Conservation (phyloP, 2,113 vertebrate species). For the Ranitomeya imitator region DNA sequence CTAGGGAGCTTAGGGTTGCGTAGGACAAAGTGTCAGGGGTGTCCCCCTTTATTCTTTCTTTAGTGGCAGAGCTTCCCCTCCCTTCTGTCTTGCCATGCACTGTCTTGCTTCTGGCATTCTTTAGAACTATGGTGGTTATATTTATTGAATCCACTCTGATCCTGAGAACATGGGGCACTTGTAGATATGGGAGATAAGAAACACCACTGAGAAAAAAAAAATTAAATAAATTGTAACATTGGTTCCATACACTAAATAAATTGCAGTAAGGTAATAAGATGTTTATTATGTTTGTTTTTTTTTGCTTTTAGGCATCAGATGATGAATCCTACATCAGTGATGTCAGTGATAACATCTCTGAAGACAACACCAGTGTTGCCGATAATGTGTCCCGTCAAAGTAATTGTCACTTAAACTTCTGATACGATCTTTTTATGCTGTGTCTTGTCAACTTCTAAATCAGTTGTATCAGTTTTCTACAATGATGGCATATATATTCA, state of each 20-base stretch:
- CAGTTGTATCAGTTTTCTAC: not conserved
- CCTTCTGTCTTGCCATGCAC: no score
- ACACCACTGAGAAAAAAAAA: not conserved
- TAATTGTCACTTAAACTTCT: constrained; percentile 64
- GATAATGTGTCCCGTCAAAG: constrained; percentile 97
- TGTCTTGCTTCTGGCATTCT: no score
- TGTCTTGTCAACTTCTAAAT: constrained; percentile 4
- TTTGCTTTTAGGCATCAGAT: constrained; percentile 85
- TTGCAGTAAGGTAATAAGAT: not conserved
- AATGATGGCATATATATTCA: not conserved
- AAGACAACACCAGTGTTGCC: constrained; percentile 98
- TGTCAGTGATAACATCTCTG: constrained; percentile 99
- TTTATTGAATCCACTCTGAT: not conserved
- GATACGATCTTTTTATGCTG: not conserved
- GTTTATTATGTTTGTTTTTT: not conserved
- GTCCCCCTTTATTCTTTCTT: no score
- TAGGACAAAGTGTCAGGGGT: no score
- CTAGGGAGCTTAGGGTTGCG: no score
- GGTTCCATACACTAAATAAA: not conserved
- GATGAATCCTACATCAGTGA: constrained; percentile 99
- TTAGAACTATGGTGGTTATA: not conserved
- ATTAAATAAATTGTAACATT: not conserved
- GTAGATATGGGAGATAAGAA: not conserved
- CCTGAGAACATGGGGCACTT: not conserved
- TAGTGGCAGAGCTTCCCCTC: no score